Conservation (phyloP, 1,140 invertebrate genomes). For the Eciton burchellii region DNA sequence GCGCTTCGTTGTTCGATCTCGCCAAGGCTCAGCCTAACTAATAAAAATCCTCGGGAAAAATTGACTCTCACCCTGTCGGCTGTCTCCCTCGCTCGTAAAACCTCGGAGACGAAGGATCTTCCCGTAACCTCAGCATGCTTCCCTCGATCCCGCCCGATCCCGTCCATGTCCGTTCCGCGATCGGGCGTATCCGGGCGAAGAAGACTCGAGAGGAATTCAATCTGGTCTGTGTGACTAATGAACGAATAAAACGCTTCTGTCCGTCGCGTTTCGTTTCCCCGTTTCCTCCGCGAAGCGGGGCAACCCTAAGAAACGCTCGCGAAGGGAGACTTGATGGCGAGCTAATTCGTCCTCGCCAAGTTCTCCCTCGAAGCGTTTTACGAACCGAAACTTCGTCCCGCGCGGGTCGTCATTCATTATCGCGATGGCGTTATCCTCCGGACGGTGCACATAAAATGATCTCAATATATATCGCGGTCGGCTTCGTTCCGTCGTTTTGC, state of each 20-base stretch:
- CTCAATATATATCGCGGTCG: slow-evolving; percentile 5
- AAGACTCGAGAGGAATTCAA: slow-evolving; percentile 77
- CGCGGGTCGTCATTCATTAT: slow-evolving; percentile 32
- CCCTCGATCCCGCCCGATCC: neutral
- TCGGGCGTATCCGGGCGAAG: slow-evolving; percentile 45
- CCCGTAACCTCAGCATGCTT: slow-evolving; percentile 48
- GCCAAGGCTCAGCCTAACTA: slow-evolving; percentile 48
- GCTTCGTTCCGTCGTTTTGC: slow-evolving; percentile 34
- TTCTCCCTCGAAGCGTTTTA: neutral
- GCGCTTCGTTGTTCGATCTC: slow-evolving; percentile 64
- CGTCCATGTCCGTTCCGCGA: slow-evolving; percentile 22
- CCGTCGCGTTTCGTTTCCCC: slow-evolving; percentile 45
- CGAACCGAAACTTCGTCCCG: slow-evolving; percentile 5
- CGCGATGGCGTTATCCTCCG: neutral
- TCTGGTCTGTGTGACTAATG: slow-evolving; percentile 80
- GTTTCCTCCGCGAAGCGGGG: slow-evolving; percentile 5
- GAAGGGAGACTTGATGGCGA: slow-evolving; percentile 23
- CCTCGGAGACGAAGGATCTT: slow-evolving; percentile 48
- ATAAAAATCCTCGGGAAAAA: slow-evolving; percentile 58
- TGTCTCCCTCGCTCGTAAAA: slow-evolving; percentile 52
- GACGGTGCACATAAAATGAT: slow-evolving; percentile 1
- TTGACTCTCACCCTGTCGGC: slow-evolving; percentile 53
- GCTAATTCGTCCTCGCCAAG: slow-evolving; percentile 27
- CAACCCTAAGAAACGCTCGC: slow-evolving; percentile 6
- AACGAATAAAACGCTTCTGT: slow-evolving; percentile 79